phyloP scores from a whole-genome alignment of 2,888 invertebrate species.

The Lamproptera curius region DNA sequence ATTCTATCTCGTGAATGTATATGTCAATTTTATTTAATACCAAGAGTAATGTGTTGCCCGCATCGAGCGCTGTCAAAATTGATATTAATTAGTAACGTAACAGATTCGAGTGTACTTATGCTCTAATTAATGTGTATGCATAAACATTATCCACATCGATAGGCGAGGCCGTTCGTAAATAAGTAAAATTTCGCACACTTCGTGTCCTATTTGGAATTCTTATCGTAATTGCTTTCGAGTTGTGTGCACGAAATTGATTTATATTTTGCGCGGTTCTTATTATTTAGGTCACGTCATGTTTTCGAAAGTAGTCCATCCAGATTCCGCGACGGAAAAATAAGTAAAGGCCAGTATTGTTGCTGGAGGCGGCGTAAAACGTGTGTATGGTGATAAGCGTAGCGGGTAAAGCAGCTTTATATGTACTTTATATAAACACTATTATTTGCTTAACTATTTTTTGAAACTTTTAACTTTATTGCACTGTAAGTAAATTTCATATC shows the following conservation, averaged over 20 bases:
- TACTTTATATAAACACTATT: too few species aligned
- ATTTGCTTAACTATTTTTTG: too few species aligned
- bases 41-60: too few species aligned
- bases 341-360: constrained; percentile 49
- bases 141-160: constrained; percentile 17
- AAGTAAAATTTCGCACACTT: not conserved
- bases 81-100: too few species aligned
- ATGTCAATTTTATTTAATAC: too few species aligned
- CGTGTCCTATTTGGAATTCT: constrained; percentile 20
- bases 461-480: too few species aligned
- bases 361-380: constrained; percentile 9
- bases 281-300: constrained; percentile 54
- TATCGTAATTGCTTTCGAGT: constrained; percentile 14
- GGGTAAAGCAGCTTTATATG: not conserved
- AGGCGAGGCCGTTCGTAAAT: constrained; percentile 18
- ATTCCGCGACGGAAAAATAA: constrained; percentile 47
- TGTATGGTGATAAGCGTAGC: constrained; percentile 3
- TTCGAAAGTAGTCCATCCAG: constrained; percentile 71
- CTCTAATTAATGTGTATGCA: constrained; percentile 9
- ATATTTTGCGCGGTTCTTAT: constrained; percentile 24
- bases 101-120: too few species aligned
- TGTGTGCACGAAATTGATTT: constrained; percentile 13
- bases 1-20: too few species aligned
- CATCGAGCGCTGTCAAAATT: too few species aligned
- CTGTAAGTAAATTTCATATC: too few species aligned